phyloP scores from a whole-genome alignment of 2,797 vertebrate genomes.

The Helostoma temminkii region DNA sequence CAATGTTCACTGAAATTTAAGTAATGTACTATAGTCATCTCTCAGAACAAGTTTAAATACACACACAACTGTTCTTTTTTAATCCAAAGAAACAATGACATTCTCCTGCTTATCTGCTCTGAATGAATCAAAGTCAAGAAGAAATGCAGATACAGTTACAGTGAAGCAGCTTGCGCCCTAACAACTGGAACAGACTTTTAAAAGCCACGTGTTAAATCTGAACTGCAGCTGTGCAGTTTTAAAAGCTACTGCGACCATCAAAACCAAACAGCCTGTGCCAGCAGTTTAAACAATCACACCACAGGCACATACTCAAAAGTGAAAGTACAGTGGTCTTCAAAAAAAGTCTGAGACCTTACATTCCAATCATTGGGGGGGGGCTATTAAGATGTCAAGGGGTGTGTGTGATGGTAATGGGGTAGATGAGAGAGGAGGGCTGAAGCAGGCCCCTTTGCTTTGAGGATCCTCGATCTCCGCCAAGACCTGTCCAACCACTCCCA shows the following conservation, averaged over 20 bases:
- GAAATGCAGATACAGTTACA: conserved; percentile 52
- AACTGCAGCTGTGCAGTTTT: conserved; percentile 63
- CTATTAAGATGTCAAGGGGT: conserved; percentile 82
- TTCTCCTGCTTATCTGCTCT: conserved; percentile 25
- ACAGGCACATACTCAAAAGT: conserved; percentile 47
- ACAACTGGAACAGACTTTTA: conserved; percentile 38
- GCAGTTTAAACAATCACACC: conserved; percentile 18
- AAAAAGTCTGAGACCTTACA: conserved; percentile 42
- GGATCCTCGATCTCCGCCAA: conserved; percentile 64
- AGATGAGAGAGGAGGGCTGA: conserved; percentile 77
- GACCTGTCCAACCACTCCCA: conserved; percentile 59
- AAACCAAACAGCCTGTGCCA: background rate
- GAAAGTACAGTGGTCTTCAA: conserved; percentile 48
- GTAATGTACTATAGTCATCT: background rate
- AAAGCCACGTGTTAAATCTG: conserved; percentile 55
- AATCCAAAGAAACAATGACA: conserved; percentile 9
- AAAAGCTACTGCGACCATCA: conserved; percentile 30
- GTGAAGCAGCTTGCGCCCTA: conserved; percentile 9
- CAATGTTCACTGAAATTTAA: background rate
- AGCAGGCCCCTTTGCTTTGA: conserved; percentile 73
- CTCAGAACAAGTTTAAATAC: no score
- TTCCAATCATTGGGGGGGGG: conserved; percentile 65
- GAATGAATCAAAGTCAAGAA: conserved; percentile 16
- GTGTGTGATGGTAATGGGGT: conserved; percentile 79
- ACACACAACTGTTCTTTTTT: background rate